A percentile compares a stretch with the other conserved stretches of the same genome.
Conservation (phyloP, 2,888 invertebrate genomes). For the Hybos culiciformis region DNA sequence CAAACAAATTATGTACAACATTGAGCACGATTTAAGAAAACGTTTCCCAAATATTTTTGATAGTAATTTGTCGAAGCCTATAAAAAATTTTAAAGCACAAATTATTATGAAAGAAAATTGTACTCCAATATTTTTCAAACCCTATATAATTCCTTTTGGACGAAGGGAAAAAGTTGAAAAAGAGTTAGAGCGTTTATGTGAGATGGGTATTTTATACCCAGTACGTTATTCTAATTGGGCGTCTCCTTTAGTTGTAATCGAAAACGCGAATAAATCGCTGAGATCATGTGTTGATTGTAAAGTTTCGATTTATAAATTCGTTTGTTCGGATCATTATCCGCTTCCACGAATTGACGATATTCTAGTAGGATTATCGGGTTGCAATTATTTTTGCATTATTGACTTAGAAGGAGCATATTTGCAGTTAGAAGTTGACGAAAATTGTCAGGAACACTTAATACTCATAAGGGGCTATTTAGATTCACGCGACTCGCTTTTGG, state of each 20-base stretch:
- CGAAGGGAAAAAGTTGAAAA: conserved; percentile 9
- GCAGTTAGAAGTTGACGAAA: conserved; percentile 20
- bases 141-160: conserved; percentile 7
- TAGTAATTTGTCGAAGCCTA: conserved; percentile 9
- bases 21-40: too few species aligned
- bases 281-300: conserved; percentile 25
- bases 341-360: conserved; percentile 15
- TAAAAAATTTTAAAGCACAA: conserved; percentile 4
- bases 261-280: conserved; percentile 16
- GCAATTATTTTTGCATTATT: conserved; percentile 15
- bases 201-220: conserved; percentile 14
- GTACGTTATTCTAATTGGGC: conserved; percentile 19
- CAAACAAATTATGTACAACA: too few species aligned
- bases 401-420: conserved; percentile 23
- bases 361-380: conserved; percentile 13
- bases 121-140: conserved; percentile 10
- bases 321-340: conserved; percentile 19
- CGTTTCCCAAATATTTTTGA: conserved; percentile 1
- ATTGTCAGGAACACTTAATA: conserved; percentile 20
- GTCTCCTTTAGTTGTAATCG: conserved; percentile 22
- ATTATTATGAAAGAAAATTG: conserved; percentile 10
- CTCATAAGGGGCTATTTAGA: conserved; percentile 22
- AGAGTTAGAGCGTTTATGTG: conserved; percentile 7
- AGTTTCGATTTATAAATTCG: conserved; percentile 15
- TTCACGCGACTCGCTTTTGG: conserved; percentile 21